These are phyloP conservation scores for Helicolenus hilgendorfi DNA, from an alignment of 2,797 vertebrate genomes.

Conservation along the genomic window DNA sequence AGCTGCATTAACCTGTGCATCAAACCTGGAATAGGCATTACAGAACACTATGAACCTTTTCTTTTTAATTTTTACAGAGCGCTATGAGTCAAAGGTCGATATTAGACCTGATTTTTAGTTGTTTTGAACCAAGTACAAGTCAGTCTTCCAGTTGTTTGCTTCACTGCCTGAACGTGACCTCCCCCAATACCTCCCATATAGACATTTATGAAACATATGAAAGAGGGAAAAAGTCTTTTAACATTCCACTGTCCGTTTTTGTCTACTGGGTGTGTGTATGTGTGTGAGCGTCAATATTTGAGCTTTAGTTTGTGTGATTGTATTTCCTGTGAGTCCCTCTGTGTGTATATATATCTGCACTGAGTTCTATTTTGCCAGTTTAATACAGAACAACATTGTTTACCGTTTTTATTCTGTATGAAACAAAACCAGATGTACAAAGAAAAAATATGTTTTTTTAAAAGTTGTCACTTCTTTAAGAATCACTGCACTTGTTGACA, in stretches of 20 bases:
- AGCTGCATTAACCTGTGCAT: slow-evolving; percentile 22
- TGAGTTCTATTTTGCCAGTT: slow-evolving; percentile 80
- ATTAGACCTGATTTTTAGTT: not conserved
- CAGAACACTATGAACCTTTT: not conserved
- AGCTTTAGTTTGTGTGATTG: slow-evolving; percentile 73
- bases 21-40: slow-evolving; percentile 32
- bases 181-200: slow-evolving; percentile 35
- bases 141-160: slow-evolving; percentile 56
- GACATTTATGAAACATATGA: slow-evolving; percentile 52
- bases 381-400: slow-evolving; percentile 74
- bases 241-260: slow-evolving; percentile 78
- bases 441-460: slow-evolving; percentile 55
- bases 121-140: slow-evolving; percentile 29
- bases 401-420: slow-evolving; percentile 82
- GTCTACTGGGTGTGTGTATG: slow-evolving; percentile 64
- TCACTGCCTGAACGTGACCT: slow-evolving; percentile 68
- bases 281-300: slow-evolving; percentile 57
- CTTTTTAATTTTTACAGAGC: not conserved
- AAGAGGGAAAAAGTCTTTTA: slow-evolving; percentile 56
- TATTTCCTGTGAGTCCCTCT: slow-evolving; percentile 68
- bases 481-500: slow-evolving; percentile 73
- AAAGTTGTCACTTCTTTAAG: slow-evolving; percentile 58
- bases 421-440: slow-evolving; percentile 78
- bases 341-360: slow-evolving; percentile 73
- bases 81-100: not conserved